A percentile compares a stretch with the other conserved stretches of the same genome.
These are phyloP conservation scores for Pontoporia blainvillei DNA, from an alignment of 2,113 vertebrate species.

Conservation along the genomic window DNA sequence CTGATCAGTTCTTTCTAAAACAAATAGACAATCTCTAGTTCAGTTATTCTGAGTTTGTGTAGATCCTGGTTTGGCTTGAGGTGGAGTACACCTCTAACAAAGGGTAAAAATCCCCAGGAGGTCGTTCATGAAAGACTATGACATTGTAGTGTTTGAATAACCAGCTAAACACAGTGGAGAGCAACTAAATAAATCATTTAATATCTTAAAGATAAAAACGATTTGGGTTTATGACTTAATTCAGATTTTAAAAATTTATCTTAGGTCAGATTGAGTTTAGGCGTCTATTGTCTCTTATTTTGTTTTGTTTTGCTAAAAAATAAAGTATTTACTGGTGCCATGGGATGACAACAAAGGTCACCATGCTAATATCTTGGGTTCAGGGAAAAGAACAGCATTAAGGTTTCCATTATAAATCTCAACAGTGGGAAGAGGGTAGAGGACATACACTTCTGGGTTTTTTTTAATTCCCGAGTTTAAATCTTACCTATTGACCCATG, in stretches of 20 bases:
- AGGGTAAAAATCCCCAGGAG: background rate
- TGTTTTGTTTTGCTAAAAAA: background rate
- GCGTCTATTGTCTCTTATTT: background rate
- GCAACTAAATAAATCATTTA: background rate
- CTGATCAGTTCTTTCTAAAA: slow-evolving; percentile 2
- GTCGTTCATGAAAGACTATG: background rate
- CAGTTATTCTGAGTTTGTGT: background rate
- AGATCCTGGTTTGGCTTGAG: background rate
- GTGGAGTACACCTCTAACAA: background rate
- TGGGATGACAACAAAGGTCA: background rate
- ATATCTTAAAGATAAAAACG: background rate
- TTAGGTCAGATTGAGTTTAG: background rate
- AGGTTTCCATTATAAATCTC: background rate
- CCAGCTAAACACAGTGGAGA: background rate
- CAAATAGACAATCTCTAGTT: background rate
- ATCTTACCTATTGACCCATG: background rate
- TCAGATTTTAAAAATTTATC: background rate
- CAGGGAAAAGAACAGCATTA: background rate
- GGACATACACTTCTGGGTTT: background rate
- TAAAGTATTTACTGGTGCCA: background rate
- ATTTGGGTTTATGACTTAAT: background rate
- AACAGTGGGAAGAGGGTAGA: background rate
- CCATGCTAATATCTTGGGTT: background rate
- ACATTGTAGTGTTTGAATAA: background rate
- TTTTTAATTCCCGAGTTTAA: background rate